A percentile compares a stretch with the other conserved stretches of the same genome.
Conservation (phyloP, 2,797 vertebrate species). For the Astyanax mexicanus region DNA sequence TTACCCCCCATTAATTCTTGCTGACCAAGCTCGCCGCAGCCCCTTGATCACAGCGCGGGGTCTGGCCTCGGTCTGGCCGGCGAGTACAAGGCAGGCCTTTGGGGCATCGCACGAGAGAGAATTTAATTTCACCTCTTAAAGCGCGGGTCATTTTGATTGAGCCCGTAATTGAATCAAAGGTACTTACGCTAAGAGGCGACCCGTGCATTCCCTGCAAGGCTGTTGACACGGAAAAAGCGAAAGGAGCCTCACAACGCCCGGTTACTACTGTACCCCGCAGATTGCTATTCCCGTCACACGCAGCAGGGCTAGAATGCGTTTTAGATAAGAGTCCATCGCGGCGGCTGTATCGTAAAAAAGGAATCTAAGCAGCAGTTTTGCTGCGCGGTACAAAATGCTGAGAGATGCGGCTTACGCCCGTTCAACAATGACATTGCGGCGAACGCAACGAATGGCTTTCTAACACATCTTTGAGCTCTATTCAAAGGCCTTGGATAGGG, state of each 20-base stretch:
- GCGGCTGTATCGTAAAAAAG: conserved; percentile 32
- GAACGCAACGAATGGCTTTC: conserved; percentile 17
- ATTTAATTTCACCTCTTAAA: conserved; percentile 28
- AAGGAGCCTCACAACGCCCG: neutral
- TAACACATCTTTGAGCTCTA: conserved; percentile 19
- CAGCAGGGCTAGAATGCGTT: conserved; percentile 18
- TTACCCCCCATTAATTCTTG: conserved; percentile 29
- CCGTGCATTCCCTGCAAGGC: conserved; percentile 18
- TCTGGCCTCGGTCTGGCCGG: conserved; percentile 1
- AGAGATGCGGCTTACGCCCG: conserved; percentile 36
- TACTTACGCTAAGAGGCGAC: conserved; percentile 35
- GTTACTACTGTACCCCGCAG: conserved; percentile 7
- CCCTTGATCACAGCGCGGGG: conserved; percentile 8
- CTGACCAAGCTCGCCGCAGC: conserved; percentile 33
- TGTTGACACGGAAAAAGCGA: conserved; percentile 41
- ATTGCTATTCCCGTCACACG: conserved; percentile 28
- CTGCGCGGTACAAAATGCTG: conserved; percentile 36
- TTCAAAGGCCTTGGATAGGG: neutral
- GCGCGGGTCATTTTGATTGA: conserved; percentile 32
- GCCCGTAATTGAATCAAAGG: conserved; percentile 36
- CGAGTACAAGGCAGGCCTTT: neutral
- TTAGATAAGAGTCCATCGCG: conserved; percentile 42
- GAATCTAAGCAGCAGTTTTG: conserved; percentile 38
- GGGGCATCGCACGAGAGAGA: neutral
- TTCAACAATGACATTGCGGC: conserved; percentile 34